Conservation (phyloP, 2,888 invertebrate genomes). For the Aphidoletes aphidimyza region DNA sequence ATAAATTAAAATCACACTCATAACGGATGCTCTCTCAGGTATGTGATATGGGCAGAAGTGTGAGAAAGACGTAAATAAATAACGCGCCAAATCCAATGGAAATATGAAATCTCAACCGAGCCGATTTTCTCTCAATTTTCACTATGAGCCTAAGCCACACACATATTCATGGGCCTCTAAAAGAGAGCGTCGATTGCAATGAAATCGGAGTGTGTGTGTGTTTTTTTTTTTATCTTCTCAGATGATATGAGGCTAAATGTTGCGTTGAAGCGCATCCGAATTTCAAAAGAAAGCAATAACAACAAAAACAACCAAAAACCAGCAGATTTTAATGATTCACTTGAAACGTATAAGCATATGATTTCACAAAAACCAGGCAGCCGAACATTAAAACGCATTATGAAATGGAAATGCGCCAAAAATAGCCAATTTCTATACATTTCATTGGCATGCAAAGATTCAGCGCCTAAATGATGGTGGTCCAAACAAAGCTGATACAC, state of each 20-base stretch:
- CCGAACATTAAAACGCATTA: neutral
- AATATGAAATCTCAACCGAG: constrained; percentile 11
- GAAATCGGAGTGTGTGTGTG: neutral
- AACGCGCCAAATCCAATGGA: neutral
- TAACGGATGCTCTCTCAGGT: neutral
- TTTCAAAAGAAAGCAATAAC: neutral
- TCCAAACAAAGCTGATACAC: neutral
- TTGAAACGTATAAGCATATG: neutral
- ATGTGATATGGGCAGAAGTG: neutral
- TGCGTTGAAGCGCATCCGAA: constrained; percentile 35
- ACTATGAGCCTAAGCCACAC: neutral
- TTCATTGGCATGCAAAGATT: neutral
- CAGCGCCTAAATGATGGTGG: neutral
- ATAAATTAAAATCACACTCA: constrained; percentile 36
- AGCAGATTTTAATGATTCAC: constrained; percentile 25
- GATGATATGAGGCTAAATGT: neutral
- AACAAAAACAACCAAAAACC: neutral
- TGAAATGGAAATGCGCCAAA: neutral
- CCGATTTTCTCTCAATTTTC: constrained; percentile 13
- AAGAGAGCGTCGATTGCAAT: neutral
- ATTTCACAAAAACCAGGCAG: constrained; percentile 30
- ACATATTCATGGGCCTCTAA: neutral
- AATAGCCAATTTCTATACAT: neutral
- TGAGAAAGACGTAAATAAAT: neutral
- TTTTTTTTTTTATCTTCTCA: neutral